Base-by-base conservation (phyloP, 2,888 invertebrate species). In the Hemaris fuciformis region DNA sequence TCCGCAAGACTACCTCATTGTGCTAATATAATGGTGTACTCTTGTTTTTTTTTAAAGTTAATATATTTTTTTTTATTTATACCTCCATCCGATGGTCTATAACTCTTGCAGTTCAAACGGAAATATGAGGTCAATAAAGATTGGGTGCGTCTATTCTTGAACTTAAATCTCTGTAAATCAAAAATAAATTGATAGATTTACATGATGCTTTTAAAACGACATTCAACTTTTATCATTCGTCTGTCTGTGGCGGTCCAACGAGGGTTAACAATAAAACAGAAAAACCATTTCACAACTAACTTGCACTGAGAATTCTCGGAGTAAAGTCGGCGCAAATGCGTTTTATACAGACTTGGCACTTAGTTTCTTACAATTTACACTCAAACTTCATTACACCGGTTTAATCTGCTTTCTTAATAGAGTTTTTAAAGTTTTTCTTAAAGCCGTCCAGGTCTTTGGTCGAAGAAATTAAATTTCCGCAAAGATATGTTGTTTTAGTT, bases 341-440 rank as follows among this genome's bases (percentile, higher is more conserved):
- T 62, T 67, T 67, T 57, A 63, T 62, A 67, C 70, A 63, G 63
- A 68, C 72, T 67, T 73, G 64, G 64, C 66, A 65, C 70, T 71
- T 70, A 59, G 62, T 62, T 70, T 62, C 66, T 59, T 62, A 71
- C 65, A 79, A 76, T 80, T 76, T 75, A 76, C 75, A 72, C 69
- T 68, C 62, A 74, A 79, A 78, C 74, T 78, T 79, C 72, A 76
- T 74, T 79, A 76, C 65, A 69, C 69, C 60, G 68, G 66, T 72
- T 77, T 76, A 76, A 77, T 79, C 75, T 76, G 68, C 64, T 60
- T 69, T 63, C 68, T 69, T 79, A 77, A 77, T 74, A 75, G 77
- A 73, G 74, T 76, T 76, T 74, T 69, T 67, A 71, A 75, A 78
- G 73, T 63, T 67, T 71, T 67, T 64, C 59, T 15, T 38, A 46